Conservation (phyloP, 2,113 vertebrate species). For the Rhea americana region DNA sequence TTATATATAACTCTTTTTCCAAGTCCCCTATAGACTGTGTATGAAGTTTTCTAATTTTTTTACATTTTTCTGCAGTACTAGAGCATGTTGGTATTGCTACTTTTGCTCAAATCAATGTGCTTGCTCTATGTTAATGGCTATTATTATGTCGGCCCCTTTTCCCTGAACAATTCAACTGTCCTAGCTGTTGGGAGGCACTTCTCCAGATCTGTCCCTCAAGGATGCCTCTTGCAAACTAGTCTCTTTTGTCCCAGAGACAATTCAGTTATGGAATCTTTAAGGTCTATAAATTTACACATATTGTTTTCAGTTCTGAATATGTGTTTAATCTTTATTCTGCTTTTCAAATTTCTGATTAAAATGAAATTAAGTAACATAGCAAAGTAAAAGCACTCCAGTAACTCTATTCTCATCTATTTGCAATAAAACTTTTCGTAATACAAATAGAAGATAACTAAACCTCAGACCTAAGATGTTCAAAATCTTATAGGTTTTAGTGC, state of each 20-base stretch:
- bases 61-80: neutral
- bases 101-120: neutral
- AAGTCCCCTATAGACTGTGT: too few species aligned
- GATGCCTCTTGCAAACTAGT: neutral
- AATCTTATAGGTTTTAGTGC: neutral
- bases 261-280: neutral
- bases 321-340: neutral
- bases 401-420: neutral
- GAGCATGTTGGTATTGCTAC: neutral
- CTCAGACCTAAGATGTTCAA: neutral
- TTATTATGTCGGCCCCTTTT: slow-evolving; percentile 2
- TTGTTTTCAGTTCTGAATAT: slow-evolving; percentile 7
- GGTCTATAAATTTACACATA: neutral
- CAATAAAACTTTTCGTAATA: neutral
- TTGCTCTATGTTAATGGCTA: neutral
- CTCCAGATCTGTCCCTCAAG: neutral
- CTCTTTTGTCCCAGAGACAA: slow-evolving; percentile 7
- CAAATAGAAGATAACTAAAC: neutral
- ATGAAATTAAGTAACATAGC: neutral
- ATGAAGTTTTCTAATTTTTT: neutral
- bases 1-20: neutral
- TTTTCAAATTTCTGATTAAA: neutral
- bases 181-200: neutral
- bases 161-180: neutral
- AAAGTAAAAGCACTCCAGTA: neutral